Percentiles rank a stretch among this genome's conserved stretches.
These are phyloP conservation scores for Heteropelma amictum DNA, from an alignment of 2,888 invertebrate genomes.

Conservation along the genomic window DNA sequence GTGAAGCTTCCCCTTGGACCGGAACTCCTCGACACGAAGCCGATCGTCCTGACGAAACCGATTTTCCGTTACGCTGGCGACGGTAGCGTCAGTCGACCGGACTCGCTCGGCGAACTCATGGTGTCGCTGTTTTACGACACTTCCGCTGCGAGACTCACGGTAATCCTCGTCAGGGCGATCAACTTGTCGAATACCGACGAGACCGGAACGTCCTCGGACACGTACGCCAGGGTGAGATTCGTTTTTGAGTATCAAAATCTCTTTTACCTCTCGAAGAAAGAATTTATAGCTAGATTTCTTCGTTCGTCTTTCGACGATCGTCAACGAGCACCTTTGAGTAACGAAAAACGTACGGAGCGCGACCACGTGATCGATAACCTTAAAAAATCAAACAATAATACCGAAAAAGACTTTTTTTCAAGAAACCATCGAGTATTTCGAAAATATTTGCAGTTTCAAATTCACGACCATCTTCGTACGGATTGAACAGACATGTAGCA, in stretches of 20 bases:
- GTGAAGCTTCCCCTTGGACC: conserved; percentile 80
- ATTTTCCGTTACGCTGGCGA: conserved; percentile 79
- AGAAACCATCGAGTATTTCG: too few relatives aligned
- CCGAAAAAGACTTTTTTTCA: too few relatives aligned
- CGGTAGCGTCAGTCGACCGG: conserved; percentile 78
- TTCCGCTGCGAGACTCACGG: conserved; percentile 81
- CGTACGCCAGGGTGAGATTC: conserved; percentile 78
- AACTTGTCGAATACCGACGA: conserved; percentile 78
- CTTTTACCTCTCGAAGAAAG: not conserved
- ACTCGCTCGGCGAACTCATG: conserved; percentile 81
- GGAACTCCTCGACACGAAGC: conserved; percentile 80
- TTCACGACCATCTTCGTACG: too few relatives aligned
- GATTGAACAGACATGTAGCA: too few relatives aligned
- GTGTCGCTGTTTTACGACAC: conserved; percentile 80
- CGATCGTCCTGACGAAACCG: conserved; percentile 80
- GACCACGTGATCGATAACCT: too few relatives aligned
- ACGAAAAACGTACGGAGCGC: too few relatives aligned
- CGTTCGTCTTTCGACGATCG: too few relatives aligned
- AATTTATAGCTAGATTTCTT: too few relatives aligned
- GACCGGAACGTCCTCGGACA: conserved; percentile 76
- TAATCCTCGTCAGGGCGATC: conserved; percentile 81
- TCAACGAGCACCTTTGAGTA: too few relatives aligned
- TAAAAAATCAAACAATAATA: too few relatives aligned
- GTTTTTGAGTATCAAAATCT: not conserved
- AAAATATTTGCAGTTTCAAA: too few relatives aligned